phyloP scores from a whole-genome alignment of 1,140 invertebrate species.

The Drosophila takahashii region DNA sequence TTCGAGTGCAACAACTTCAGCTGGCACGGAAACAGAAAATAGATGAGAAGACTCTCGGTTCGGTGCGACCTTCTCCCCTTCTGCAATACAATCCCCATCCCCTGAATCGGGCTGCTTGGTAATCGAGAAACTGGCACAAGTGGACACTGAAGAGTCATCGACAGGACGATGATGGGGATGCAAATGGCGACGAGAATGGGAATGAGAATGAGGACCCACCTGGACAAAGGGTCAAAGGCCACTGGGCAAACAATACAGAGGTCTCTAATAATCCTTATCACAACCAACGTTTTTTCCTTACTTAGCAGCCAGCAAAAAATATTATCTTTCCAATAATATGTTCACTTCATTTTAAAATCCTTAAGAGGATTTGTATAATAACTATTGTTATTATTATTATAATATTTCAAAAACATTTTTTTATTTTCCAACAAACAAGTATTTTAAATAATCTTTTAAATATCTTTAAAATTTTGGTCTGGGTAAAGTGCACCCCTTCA shows the following conservation, averaged over 20 bases:
- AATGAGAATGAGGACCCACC: constrained; percentile 15
- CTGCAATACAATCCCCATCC: constrained; percentile 3
- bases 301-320: neutral
- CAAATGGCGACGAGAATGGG: constrained; percentile 15
- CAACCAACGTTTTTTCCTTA: neutral
- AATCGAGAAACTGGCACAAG: constrained; percentile 67
- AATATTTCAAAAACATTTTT: too few relatives aligned
- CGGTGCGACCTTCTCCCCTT: constrained; percentile 25
- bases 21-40: constrained; percentile 15
- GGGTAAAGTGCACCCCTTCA: neutral
- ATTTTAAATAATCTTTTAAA: neutral
- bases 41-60: constrained; percentile 11
- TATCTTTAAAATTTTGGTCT: neutral
- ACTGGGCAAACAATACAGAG: constrained; percentile 35
- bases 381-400: too few relatives aligned
- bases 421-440: neutral
- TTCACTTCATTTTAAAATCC: too few relatives aligned
- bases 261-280: constrained; percentile 19
- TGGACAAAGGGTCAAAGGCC: constrained; percentile 54
- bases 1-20: constrained; percentile 20
- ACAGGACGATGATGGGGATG: constrained; percentile 29
- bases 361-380: too few relatives aligned
- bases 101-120: constrained; percentile 11
- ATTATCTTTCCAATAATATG: too few relatives aligned
- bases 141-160: constrained; percentile 43